Evolutionary conservation across 1,140 invertebrate species (phyloP), one percentile per base, ranked within the genome.

Genomic region (Riptortus pedestris): DNA sequence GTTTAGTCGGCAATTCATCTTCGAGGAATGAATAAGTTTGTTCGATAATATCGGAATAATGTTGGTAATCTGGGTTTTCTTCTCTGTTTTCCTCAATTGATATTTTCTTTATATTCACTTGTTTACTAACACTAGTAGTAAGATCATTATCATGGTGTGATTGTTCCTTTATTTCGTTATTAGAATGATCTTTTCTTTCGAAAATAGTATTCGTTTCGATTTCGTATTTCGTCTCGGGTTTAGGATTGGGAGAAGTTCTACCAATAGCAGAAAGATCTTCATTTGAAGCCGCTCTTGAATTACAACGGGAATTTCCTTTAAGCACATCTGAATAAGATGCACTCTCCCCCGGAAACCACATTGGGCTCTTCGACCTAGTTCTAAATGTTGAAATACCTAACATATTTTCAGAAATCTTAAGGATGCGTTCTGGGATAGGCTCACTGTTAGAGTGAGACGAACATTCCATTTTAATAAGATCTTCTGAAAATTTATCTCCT

Each of bases 311-410:
- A 55, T 55, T 55, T 55, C 51, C 51, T 26, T 26, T 79, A 11
- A 90, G 77, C 64, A 90, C 85, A 73, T 89, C 86, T 5, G 87
- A 86, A 72, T 90, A 90, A 1, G 68, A 65, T 28, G 86, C 81
- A 14, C 83, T 82, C 12, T 83, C 84, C 29, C 85, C 86, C 0
- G 84, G 83, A 9, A 77, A 70, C 85, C 85, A 88, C 66, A 86
- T 80, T 16, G 85, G 86, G 73, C 85, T 87, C 14, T 79, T 79
- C 2, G 85, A 86, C 66, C 85, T 66, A 60, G 3, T 60, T 14
- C 28, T 52, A 16, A 14, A 24, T 2, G 52, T 9, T 29, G 22
- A 18, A 47, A 47, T 9, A 7, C 1, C 4, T 1, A 29, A 9
- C n/a, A 59, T n/a, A n/a, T n/a, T n/a, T n/a, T n/a, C n/a, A n/a